Evolutionary conservation across 2,888 invertebrate genomes (phyloP).

Genomic region (Lepidonotus clava): DNA sequence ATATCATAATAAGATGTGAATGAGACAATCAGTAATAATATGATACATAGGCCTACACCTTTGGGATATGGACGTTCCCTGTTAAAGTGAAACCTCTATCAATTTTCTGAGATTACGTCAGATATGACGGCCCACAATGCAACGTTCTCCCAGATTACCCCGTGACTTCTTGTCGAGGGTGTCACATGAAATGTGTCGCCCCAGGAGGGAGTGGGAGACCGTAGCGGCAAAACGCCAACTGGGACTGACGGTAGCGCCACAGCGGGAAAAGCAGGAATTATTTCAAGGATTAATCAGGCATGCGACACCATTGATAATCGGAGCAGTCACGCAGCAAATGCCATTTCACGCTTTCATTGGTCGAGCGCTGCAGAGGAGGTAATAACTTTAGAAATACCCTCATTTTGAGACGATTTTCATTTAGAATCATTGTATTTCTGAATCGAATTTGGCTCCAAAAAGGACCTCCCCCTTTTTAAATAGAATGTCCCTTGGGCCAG

Average conservation of each 20-base stretch:
- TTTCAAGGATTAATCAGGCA: slow-evolving; percentile 36
- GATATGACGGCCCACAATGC: no score
- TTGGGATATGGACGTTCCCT: no score
- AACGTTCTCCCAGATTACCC: no score
- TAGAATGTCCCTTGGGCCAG: neutral
- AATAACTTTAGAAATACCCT: slow-evolving; percentile 23
- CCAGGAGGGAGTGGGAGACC: neutral
- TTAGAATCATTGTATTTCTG: neutral
- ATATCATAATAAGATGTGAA: no score
- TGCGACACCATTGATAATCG: slow-evolving; percentile 32
- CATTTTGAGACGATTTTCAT: slow-evolving; percentile 3
- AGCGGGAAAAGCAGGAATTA: neutral
- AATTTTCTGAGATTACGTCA: no score
- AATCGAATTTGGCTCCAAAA: neutral
- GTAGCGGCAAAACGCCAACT: neutral
- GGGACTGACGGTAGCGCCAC: neutral
- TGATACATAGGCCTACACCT: no score
- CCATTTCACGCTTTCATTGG: slow-evolving; percentile 37
- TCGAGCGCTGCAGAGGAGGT: neutral
- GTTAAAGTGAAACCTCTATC: no score
- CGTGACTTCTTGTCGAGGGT: no score
- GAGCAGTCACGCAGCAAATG: slow-evolving; percentile 19
- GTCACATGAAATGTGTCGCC: neutral
- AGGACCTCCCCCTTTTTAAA: neutral
- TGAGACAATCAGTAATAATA: no score